Evolutionary conservation across 2,888 invertebrate genomes (phyloP).

Genomic region (Pristionchus mayeri): DNA sequence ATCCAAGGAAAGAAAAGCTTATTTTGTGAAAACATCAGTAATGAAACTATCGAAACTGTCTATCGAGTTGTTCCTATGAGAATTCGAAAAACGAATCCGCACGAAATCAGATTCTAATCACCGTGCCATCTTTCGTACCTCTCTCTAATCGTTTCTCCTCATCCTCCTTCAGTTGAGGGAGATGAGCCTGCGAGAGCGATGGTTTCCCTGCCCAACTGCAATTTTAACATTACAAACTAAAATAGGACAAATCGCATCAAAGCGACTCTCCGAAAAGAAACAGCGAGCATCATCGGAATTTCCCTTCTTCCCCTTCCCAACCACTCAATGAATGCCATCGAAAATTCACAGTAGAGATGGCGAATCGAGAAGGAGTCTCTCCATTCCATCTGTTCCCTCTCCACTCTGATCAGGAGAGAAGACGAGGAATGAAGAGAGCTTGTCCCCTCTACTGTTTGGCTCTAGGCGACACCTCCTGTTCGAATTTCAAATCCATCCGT

Average conservation of each 20-base stretch:
- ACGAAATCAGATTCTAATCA: background rate
- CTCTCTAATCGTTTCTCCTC: conserved; percentile 31
- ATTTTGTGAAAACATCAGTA: too few relatives aligned
- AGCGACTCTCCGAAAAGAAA: background rate
- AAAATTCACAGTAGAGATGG: background rate
- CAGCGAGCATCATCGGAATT: conserved; percentile 12
- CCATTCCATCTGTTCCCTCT: background rate
- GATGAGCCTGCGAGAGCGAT: conserved; percentile 24
- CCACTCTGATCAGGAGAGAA: too few relatives aligned
- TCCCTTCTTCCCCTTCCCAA: background rate
- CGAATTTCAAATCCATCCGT: too few relatives aligned
- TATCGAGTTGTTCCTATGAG: too few relatives aligned
- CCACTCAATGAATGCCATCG: background rate
- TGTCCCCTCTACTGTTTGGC: too few relatives aligned
- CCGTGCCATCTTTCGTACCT: too few relatives aligned
- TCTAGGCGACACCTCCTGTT: too few relatives aligned
- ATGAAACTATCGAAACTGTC: too few relatives aligned
- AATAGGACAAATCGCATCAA: background rate
- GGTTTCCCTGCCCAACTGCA: background rate
- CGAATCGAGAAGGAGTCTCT: background rate
- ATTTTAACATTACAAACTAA: background rate
- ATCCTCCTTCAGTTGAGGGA: background rate
- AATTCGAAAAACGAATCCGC: background rate
- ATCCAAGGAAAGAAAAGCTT: too few relatives aligned
- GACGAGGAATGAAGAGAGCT: too few relatives aligned